phyloP scores from a whole-genome alignment of 2,797 vertebrate genomes.

The Esox lucius region DNA sequence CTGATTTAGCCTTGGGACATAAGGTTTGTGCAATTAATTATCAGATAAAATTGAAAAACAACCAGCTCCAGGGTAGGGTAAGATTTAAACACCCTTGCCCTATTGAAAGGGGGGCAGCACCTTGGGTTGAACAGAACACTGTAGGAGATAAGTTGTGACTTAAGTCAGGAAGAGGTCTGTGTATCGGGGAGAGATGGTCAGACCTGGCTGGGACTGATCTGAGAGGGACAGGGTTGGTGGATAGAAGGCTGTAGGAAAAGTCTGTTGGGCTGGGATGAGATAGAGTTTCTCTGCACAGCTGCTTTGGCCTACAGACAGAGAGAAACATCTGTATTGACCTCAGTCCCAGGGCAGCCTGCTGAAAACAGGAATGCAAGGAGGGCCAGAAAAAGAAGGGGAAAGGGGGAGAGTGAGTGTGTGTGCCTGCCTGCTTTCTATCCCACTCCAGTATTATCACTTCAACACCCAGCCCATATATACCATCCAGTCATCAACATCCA shows the following conservation, averaged over 20 bases:
- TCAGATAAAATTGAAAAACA: no score
- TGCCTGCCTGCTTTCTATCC: background rate
- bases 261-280: slow-evolving; percentile 81
- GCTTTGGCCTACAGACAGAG: slow-evolving; percentile 82
- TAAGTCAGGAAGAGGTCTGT: background rate
- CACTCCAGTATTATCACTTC: background rate
- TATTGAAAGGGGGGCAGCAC: slow-evolving; percentile 22
- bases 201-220: slow-evolving; percentile 21
- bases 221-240: slow-evolving; percentile 35
- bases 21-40: no score
- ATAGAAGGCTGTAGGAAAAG: slow-evolving; percentile 33
- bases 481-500: background rate
- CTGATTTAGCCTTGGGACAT: no score
- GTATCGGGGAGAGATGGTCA: slow-evolving; percentile 21
- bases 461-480: background rate
- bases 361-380: slow-evolving; percentile 86
- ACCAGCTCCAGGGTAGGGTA: no score
- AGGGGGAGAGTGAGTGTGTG: background rate
- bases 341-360: slow-evolving; percentile 84
- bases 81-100: no score
- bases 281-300: slow-evolving; percentile 89
- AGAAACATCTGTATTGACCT: slow-evolving; percentile 98
- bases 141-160: background rate
- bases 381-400: background rate
- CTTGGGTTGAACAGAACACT: slow-evolving; percentile 55